Evolutionary conservation across 2,888 invertebrate species (phyloP).

Genomic region (Tinea pellionella): DNA sequence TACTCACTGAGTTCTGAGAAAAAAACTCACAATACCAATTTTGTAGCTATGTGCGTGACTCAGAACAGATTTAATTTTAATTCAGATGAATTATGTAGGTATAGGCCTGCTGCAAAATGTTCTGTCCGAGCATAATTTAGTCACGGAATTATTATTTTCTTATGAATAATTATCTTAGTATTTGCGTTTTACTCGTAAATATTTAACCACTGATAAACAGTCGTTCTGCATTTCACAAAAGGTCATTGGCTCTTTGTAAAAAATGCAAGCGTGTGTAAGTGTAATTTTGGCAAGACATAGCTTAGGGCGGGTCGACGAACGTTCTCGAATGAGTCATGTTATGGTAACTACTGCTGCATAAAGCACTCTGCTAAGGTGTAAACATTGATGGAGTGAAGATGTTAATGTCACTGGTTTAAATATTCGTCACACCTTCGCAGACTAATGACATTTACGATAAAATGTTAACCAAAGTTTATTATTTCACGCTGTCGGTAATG

Average conservation of each 20-base stretch:
- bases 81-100: neutral
- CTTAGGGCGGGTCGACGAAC: conserved; percentile 51
- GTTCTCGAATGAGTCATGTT: conserved; percentile 18
- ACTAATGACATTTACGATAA: neutral
- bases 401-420: conserved; percentile 1
- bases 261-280: conserved; percentile 26
- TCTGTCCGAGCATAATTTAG: neutral
- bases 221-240: neutral
- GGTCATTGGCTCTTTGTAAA: conserved; percentile 17
- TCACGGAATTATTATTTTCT: neutral
- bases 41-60: conserved; percentile 2
- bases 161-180: neutral
- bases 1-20: neutral
- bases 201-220: neutral
- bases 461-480: neutral
- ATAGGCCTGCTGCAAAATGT: neutral
- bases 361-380: neutral
- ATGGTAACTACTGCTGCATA: neutral
- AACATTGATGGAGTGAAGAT: neutral
- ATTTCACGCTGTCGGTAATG: neutral
- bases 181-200: neutral
- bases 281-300: conserved; percentile 36
- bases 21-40: neutral
- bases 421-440: neutral
- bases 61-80: neutral